Base-by-base conservation (phyloP, 2,797 vertebrate genomes). In the Miichthys miiuy region DNA sequence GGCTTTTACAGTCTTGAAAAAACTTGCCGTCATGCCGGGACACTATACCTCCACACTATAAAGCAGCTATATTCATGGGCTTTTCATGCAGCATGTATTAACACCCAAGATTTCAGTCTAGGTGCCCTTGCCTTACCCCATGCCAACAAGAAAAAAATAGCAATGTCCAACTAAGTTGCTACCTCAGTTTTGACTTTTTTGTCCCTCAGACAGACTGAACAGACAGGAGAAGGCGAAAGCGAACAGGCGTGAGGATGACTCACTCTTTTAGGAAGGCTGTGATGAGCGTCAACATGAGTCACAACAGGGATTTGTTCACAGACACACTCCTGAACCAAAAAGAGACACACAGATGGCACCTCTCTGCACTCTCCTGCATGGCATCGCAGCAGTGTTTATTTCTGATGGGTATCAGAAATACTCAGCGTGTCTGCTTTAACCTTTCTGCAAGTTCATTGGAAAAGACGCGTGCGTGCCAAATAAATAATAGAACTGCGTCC, bases 321-420 rank as follows among this genome's bases (percentile, higher is more conserved):
- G 84, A 86, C 84, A 68, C 79, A 69, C 62, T 80, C 80, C 63
- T 69, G 17, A 78, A 81, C 78, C 76, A 71, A 80, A 87, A 85
- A 75, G 62, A 89, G 75, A 86, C 71, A 60, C 88, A 86, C 91
- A 93, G 92, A 93, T 93, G 92, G 89, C 85, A 82, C 77, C 57
- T 86, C 83, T 68, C 79, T 69, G 65, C 80, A 46, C 73, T 80
- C 77, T 44, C 56, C 69, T 27, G 68, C 72, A 74, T 81, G 51
- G 20, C 48, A 60, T 63, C 52, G 7, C 79, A 27, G 54, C 75
- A 18, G 61, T 58, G 63, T 84, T 79, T 71, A 82, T 87, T 84
- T 88, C 48, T 69, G 77, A 87, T 55, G 50, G 75, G 55, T 79
- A 81, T 73, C 72, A 68, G 58, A 80, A 80, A 70, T 47, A 67